Conservation (phyloP, 2,797 vertebrate genomes). For the Acropternis orthonyx region DNA sequence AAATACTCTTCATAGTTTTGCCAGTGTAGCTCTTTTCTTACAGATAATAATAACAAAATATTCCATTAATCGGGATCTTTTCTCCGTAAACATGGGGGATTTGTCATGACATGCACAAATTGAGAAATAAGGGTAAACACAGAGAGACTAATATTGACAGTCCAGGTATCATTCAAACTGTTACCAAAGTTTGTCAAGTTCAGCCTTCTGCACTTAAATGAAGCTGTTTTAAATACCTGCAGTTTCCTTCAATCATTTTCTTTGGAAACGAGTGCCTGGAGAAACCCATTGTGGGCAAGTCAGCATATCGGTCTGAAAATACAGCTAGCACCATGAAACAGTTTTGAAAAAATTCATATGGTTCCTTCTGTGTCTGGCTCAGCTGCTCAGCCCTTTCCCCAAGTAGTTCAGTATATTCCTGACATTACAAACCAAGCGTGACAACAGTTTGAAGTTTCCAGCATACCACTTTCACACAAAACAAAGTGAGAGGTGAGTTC, state of each 20-base stretch:
- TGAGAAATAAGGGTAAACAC: background rate
- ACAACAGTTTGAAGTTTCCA: background rate
- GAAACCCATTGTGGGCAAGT: background rate
- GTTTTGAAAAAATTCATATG: background rate
- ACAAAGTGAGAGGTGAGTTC: background rate
- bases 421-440: background rate
- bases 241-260: background rate
- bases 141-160: background rate
- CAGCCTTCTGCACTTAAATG: background rate
- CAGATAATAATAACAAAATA: background rate
- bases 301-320: background rate
- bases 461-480: background rate
- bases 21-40: background rate
- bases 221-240: background rate
- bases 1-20: background rate
- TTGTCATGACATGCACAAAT: background rate
- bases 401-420: background rate
- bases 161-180: background rate
- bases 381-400: background rate
- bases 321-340: background rate
- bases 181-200: background rate
- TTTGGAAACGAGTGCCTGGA: background rate
- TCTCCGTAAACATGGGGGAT: background rate
- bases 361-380: background rate
- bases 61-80: background rate